phyloP scores from a whole-genome alignment of 2,113 vertebrate species.

The Python bivittatus region DNA sequence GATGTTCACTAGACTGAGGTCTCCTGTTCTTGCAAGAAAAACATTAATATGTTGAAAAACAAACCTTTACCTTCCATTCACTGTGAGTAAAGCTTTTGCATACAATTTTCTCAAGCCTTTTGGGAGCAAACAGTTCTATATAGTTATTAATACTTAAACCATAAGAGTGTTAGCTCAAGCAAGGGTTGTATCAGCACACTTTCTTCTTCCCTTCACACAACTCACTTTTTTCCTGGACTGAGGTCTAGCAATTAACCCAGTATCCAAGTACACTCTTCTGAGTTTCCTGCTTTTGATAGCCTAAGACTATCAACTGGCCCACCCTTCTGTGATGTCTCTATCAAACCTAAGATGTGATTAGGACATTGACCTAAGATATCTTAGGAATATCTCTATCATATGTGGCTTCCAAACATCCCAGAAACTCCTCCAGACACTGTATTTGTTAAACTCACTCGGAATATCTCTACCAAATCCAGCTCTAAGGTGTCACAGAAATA shows the following conservation, averaged over 20 bases:
- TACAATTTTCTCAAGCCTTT: not conserved
- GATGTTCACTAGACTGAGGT: not conserved
- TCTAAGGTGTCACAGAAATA: not conserved
- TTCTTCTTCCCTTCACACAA: not conserved
- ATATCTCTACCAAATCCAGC: not conserved
- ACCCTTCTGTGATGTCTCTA: not conserved
- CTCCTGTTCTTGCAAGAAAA: not conserved
- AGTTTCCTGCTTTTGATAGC: not conserved
- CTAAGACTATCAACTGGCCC: not conserved
- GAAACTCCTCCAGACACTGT: not conserved
- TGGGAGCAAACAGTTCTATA: not conserved
- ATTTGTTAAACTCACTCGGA: not conserved
- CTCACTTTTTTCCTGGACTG: not conserved
- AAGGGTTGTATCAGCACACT: not conserved
- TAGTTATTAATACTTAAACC: not conserved
- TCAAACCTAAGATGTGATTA: not conserved
- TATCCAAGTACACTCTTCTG: not conserved
- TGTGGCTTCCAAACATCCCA: not conserved
- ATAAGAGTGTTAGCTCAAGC: not conserved
- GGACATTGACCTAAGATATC: not conserved
- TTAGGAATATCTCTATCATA: not conserved
- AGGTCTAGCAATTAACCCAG: not conserved
- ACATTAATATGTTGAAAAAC: not conserved
- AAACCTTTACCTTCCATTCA: not conserved
- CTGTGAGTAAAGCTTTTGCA: not conserved